phyloP scores from a whole-genome alignment of 2,797 vertebrate genomes.

The Philypnodon macrostomus region DNA sequence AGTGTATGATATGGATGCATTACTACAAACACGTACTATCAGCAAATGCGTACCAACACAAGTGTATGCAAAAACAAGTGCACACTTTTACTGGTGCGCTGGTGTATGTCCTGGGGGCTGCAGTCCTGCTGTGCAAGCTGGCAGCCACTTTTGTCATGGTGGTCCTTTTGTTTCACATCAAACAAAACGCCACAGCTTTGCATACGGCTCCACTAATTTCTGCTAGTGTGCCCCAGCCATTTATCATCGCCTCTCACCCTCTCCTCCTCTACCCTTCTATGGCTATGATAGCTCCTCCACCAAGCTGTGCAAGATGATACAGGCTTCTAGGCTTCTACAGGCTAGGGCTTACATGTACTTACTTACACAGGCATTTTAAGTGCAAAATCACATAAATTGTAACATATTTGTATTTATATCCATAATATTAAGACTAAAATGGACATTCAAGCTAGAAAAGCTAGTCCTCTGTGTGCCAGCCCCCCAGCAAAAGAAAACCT shows the following conservation, averaged over 20 bases:
- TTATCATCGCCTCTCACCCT: conserved; percentile 73
- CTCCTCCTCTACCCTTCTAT: conserved; percentile 56
- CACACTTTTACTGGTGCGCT: conserved; percentile 43
- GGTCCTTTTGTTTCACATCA: conserved; percentile 81
- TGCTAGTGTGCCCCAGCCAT: conserved; percentile 71
- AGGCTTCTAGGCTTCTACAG: conserved; percentile 57
- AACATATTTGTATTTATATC: conserved; percentile 2
- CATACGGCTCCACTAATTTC: conserved; percentile 78
- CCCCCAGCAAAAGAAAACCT: conserved; percentile 70
- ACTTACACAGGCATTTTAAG: conserved; percentile 5
- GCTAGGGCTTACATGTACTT: conserved; percentile 42
- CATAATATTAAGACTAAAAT: conserved; percentile 24
- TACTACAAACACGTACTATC: conserved; percentile 25
- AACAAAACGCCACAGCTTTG: conserved; percentile 77
- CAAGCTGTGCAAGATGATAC: conserved; percentile 59
- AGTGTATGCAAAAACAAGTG: conserved; percentile 20
- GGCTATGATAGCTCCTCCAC: conserved; percentile 64
- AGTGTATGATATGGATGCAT: conserved; percentile 55
- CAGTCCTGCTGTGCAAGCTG: conserved; percentile 71
- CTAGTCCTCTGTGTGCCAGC: conserved; percentile 50
- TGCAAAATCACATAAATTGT: conserved; percentile 8
- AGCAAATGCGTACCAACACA: conserved; percentile 22
- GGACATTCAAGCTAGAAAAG: conserved; percentile 43
- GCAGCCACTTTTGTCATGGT: conserved; percentile 77
- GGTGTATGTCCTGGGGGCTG: conserved; percentile 68